Evolutionary conservation across 2,113 vertebrate species (phyloP), one percentile per base, ranked within the genome.

Genomic region (Dunckerocampus dactyliophorus): DNA sequence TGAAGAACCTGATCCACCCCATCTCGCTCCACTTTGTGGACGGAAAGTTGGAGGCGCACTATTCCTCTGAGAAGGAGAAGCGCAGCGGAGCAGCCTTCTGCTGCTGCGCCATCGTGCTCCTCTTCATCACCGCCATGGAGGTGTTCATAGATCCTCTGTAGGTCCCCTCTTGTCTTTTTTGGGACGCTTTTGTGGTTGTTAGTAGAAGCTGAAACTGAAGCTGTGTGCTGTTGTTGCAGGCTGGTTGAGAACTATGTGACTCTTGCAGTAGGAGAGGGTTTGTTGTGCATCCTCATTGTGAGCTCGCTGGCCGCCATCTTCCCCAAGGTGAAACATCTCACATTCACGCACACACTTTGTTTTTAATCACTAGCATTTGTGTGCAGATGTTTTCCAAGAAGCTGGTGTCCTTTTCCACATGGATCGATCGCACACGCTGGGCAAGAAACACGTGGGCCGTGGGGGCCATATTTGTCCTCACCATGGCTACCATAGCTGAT

Each of bases 391-490:
- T 95, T 83, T 91, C 93, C 19, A 90, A 91, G 83, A 94, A 91
- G 66, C 86, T 98, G 0, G 96, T 97, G 75, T 91, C 92, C 48
- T 98, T 98, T 81, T 98, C 96, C 0, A 76, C 92, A 6, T 98
- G 96, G 96, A 95, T 98, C 0, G 95, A 98, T 85, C 90, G 90
- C 61, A 98, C 95, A 0, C 93, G 95, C 7, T 98, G 96, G 96
- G 96, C 94, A 0, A 92, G 95, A 67, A 98, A 98, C 86, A 96
- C 90, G 1, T 98, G 96, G 94, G 96, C 95, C 19, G 95, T 94
- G 93, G 88, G 95, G 0, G 94, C 95, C 75, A 94, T 98, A 76
- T 87, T 97, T 89, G 95, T 97, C 47, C 87, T 98, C 39, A 95
- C 92, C 20, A 93, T 93, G 93, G 92, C 94, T 0, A 92, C 95